Conservation (phyloP, 2,113 vertebrate genomes). For the Colaptes auratus region DNA sequence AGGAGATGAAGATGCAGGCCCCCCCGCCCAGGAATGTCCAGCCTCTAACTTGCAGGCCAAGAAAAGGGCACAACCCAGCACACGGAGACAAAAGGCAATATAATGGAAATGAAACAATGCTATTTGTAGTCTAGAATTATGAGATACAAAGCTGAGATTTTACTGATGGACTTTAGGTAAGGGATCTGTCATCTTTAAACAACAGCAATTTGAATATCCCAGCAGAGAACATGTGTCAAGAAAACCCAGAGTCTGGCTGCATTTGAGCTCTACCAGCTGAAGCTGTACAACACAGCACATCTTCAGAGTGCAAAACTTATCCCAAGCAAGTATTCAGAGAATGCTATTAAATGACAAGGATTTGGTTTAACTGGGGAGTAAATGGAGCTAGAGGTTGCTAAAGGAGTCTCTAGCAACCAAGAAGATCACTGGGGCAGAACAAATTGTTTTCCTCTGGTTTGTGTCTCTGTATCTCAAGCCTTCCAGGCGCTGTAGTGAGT, state of each 20-base stretch:
- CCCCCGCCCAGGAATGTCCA: neutral
- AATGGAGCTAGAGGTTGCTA: conserved; percentile 26
- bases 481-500: conserved; percentile 16
- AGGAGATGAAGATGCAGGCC: neutral
- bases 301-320: neutral
- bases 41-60: neutral
- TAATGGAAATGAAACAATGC: conserved; percentile 19
- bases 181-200: conserved; percentile 64
- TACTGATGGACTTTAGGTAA: conserved; percentile 51
- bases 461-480: conserved; percentile 9
- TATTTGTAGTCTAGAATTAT: conserved; percentile 33
- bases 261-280: conserved; percentile 9
- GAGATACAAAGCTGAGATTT: conserved; percentile 37
- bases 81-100: conserved; percentile 3
- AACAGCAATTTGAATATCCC: neutral
- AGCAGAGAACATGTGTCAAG: conserved; percentile 8
- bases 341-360: conserved; percentile 16
- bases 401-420: conserved; percentile 15
- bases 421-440: conserved; percentile 20
- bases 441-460: conserved; percentile 6
- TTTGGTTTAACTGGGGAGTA: conserved; percentile 40
- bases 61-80: neutral
- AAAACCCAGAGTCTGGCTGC: conserved; percentile 3
- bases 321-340: conserved; percentile 3
- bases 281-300: neutral